phyloP scores from a whole-genome alignment of 2,888 invertebrate species.

The Lepidonotus clava region DNA sequence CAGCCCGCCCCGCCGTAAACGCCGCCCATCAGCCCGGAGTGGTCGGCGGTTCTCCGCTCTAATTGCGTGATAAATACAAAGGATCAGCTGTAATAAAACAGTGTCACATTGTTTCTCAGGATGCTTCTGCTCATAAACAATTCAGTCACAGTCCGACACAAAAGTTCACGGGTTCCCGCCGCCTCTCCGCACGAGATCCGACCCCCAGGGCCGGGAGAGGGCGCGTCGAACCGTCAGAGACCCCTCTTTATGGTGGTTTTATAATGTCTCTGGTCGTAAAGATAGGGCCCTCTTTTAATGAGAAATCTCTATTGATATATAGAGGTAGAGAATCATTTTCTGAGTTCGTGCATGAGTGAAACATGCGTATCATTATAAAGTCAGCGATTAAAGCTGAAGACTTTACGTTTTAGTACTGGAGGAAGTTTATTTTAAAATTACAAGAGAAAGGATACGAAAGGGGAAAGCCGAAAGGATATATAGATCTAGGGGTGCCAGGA shows the following conservation, averaged over 20 bases:
- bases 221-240: neutral
- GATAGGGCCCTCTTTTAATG: too few relatives aligned
- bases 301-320: too few relatives aligned
- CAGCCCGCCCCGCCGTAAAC: slow-evolving; percentile 18
- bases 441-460: too few relatives aligned
- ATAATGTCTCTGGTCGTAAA: neutral
- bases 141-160: slow-evolving; percentile 30
- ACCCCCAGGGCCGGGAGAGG: neutral
- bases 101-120: slow-evolving; percentile 43
- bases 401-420: too few relatives aligned
- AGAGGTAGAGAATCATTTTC: too few relatives aligned
- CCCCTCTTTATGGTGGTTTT: slow-evolving; percentile 18
- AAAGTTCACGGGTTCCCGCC: slow-evolving; percentile 19
- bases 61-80: slow-evolving; percentile 46
- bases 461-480: too few relatives aligned
- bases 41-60: neutral
- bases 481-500: too few relatives aligned
- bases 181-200: neutral
- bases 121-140: slow-evolving; percentile 34
- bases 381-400: too few relatives aligned
- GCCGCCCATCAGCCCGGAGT: slow-evolving; percentile 14
- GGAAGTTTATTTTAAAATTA: too few relatives aligned
- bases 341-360: too few relatives aligned
- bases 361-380: slow-evolving; percentile 27
- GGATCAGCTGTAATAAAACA: slow-evolving; percentile 48